Evolutionary conservation across 2,888 invertebrate genomes (phyloP), one percentile per base, ranked within the genome.

Genomic region (Pseudococcus jackbeardsleyi): DNA sequence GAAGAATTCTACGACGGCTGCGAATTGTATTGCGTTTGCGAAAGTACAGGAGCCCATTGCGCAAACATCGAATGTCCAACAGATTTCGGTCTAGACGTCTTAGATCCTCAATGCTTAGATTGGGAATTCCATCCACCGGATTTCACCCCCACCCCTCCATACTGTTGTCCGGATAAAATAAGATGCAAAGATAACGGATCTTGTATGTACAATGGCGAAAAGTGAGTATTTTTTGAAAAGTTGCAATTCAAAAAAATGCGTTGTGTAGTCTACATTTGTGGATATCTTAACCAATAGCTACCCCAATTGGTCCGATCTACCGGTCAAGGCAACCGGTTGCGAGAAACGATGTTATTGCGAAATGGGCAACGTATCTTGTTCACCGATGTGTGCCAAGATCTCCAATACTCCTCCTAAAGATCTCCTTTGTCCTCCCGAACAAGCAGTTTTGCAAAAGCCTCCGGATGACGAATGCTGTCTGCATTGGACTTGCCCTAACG

Each of bases 281-380:
- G 9, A 54, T 22, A 26, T 50, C 4, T 9, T 22, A 6, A n/a
- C 86, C 90, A 91, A 89, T 90, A 93, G 93, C 22, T 94, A 94
- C 89, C 93, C 93, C 59, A 97, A 97, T 91, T 97, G 96, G 95
- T 95, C 95, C 88, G 95, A 95, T 90, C 94, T 98, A 82, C 97
- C 97, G 0, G 92, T 94, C 11, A 94, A 95, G 88, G 92, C 97
- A 4, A 96, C 96, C 15, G 96, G 97, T 86, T 98, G 97, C 91
- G 96, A 97, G 89, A 94, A 95, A 90, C 94, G 95, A 90, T 98
- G 97, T 91, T 96, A 95, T 91, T 98, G 97, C 91, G 96, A 97
- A 91, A 95, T 95, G 91, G 97, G 97, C 19, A 96, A 95, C 90
- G 93, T 98, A 22, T 95, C 96, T 89, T 98, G 98, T 90, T 95